Conservation (phyloP, 1,140 invertebrate species). For the Drosophila auraria region DNA sequence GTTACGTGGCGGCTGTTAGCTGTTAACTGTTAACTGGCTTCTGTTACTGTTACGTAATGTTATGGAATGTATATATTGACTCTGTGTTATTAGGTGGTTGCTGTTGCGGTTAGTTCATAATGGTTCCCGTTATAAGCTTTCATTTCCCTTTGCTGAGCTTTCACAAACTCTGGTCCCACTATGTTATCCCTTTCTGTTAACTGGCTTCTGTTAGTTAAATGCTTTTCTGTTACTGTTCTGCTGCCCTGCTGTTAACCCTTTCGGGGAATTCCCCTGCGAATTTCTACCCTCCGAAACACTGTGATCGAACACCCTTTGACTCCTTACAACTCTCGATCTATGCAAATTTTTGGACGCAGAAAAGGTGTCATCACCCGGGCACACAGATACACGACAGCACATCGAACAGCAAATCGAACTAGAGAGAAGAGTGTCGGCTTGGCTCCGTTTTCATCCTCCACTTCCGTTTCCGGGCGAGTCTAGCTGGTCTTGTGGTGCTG, state of each 20-base stretch:
- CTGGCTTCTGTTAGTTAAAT: constrained; percentile 20
- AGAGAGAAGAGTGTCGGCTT: constrained; percentile 67
- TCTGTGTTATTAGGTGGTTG: constrained; percentile 11
- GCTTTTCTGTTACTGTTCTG: constrained; percentile 18
- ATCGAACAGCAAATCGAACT: constrained; percentile 40
- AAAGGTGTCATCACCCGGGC: constrained; percentile 13
- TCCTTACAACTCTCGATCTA: constrained; percentile 38
- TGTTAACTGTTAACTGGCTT: constrained; percentile 16
- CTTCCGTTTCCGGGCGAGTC: constrained; percentile 33
- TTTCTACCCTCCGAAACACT: constrained; percentile 65
- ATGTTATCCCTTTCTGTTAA: background rate
- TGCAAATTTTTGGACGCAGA: constrained; percentile 60
- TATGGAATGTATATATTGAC: constrained; percentile 19
- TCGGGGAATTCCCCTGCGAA: constrained; percentile 27
- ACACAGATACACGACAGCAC: constrained; percentile 44
- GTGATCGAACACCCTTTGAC: constrained; percentile 55
- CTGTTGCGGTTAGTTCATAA: constrained; percentile 27
- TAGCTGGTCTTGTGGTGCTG: constrained; percentile 58
- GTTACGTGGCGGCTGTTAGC: constrained; percentile 5
- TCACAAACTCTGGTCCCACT: background rate
- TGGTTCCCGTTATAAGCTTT: no score
- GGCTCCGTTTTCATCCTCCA: constrained; percentile 9
- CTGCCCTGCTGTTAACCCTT: constrained; percentile 14
- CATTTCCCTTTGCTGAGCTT: background rate
- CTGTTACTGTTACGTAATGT: constrained; percentile 10